These are phyloP conservation scores for Matsumurasca onukii DNA, from an alignment of 1,140 invertebrate genomes.

Conservation along the genomic window DNA sequence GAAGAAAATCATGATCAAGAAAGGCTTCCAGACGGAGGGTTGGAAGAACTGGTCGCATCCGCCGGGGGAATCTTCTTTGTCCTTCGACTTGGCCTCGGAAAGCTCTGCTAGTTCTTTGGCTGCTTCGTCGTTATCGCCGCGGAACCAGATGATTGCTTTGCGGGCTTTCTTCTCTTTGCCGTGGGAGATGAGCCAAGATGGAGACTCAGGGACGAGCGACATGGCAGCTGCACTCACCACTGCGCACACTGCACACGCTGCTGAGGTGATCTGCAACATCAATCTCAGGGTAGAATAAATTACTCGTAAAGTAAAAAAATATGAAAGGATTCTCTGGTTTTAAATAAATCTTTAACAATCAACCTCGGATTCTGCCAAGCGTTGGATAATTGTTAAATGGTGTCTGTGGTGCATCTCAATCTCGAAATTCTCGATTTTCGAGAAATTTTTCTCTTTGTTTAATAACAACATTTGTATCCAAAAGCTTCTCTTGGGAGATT, in stretches of 20 bases:
- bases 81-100: slow-evolving; percentile 45
- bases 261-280: no score
- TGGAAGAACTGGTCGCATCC: slow-evolving; percentile 29
- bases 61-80: slow-evolving; percentile 38
- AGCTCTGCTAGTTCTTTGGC: slow-evolving; percentile 59
- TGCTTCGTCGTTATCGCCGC: slow-evolving; percentile 55
- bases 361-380: no score
- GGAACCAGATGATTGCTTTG: slow-evolving; percentile 56
- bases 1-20: slow-evolving; percentile 60
- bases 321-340: no score
- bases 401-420: no score
- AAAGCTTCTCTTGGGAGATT: no score
- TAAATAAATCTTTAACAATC: no score
- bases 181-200: slow-evolving; percentile 59
- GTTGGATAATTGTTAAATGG: no score
- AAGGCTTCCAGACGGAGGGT: slow-evolving; percentile 60
- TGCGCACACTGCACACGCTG: slow-evolving; percentile 38
- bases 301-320: no score
- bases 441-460: no score
- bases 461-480: no score
- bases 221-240: slow-evolving; percentile 51
- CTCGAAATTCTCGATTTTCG: no score
- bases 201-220: slow-evolving; percentile 68
- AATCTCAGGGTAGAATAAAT: no score
- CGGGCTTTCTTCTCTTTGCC: slow-evolving; percentile 57